Evolutionary conservation across 2,113 vertebrate genomes (phyloP), one percentile per base, ranked within the genome.

Genomic region (Calyptommatus sinebrachiatus): DNA sequence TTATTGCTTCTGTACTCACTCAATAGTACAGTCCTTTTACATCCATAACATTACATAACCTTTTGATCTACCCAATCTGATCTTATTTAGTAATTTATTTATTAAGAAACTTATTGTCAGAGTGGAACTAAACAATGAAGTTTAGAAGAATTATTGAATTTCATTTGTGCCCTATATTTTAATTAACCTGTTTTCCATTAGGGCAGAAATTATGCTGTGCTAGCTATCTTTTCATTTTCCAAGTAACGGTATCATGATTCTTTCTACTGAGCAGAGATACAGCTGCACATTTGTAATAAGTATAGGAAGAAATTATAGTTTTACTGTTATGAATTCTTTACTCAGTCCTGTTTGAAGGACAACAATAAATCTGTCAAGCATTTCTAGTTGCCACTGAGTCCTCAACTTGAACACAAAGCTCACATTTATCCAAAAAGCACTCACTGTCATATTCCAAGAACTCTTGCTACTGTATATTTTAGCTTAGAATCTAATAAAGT

Each of bases 331-430:
- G 75, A 71, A 20, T 66, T 69, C 65, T 83, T 89, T 89, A 90
- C 84, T 90, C 79, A 87, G 90, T 83, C 81, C 67, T 89, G 63
- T 85, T 79, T 75, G 83, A 87, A 89, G 83, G 78, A 71, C 48
- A 77, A 82, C 85, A 84, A 72, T 88, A 89, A 91, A 91, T 91
- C 91, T 92, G 85, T n/a, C 87, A 81, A 3, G 28, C 79, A 81
- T 76, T 72, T 57, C 84, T 76, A 92, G 93, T 86, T 92, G 89
- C 79, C 80, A 85, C 78, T 91, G 92, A 89, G 92, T 92, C 90
- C 88, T 28, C 74, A 66, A 83, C 68, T n/a, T 85, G 16, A 87
- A 86, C 79, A 90, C 87, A 88, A 76, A 81, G 85, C 80, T 87
- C 80, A 73, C 78, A 81, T 68, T 67, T 63, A 77, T 86, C 74